These are phyloP conservation scores for Platysternon megacephalum DNA, from an alignment of 2,113 vertebrate genomes.

Conservation along the genomic window DNA sequence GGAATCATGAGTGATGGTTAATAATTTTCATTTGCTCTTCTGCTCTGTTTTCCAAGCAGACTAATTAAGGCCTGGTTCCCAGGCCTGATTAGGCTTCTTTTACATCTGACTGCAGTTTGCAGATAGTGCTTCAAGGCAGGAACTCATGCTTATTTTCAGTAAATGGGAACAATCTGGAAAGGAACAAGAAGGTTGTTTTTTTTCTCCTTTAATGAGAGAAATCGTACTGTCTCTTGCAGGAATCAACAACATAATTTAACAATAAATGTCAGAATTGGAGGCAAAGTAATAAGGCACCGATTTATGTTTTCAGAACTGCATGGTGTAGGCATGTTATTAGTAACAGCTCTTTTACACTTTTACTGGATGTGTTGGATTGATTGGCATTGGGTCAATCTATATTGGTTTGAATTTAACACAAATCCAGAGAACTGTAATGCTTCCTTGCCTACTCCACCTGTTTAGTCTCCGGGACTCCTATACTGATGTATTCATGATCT, in stretches of 20 bases:
- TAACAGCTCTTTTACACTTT: constrained; percentile 18
- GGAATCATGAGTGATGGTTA: constrained; percentile 79
- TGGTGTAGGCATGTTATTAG: background rate
- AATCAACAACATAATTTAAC: constrained; percentile 56
- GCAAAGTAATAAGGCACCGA: constrained; percentile 37
- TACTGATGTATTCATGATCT: background rate
- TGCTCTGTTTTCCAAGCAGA: constrained; percentile 79
- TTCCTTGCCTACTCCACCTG: background rate
- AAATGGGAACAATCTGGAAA: constrained; percentile 80
- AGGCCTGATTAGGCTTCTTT: constrained; percentile 80
- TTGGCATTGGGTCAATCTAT: background rate
- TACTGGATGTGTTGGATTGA: constrained; percentile 6
- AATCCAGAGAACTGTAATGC: background rate
- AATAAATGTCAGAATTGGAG: constrained; percentile 53
- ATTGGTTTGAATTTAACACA: background rate
- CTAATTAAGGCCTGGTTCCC: constrained; percentile 82
- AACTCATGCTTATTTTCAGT: constrained; percentile 76
- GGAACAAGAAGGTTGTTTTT: constrained; percentile 57
- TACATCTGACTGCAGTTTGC: constrained; percentile 83
- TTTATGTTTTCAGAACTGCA: constrained; percentile 2
- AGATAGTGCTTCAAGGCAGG: constrained; percentile 80
- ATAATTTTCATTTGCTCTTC: constrained; percentile 85
- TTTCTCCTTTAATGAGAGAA: constrained; percentile 64
- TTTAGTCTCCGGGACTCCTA: background rate
- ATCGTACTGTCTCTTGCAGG: constrained; percentile 39